Evolutionary conservation across 2,888 invertebrate species (phyloP), one percentile per base, ranked within the genome.

Genomic region (Drosophila robusta): DNA sequence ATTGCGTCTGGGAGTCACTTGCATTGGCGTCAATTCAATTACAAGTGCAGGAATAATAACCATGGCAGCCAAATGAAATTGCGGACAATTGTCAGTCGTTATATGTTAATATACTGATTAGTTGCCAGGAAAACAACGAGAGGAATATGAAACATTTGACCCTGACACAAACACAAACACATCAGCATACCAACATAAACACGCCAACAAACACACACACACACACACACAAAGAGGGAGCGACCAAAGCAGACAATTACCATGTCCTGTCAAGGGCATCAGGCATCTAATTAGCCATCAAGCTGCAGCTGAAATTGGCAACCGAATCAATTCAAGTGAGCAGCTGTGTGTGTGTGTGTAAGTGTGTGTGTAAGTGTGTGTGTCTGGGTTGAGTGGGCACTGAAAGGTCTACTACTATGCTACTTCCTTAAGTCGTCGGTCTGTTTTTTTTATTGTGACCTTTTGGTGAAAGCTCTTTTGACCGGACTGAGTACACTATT

Each of bases 11-110:
- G n/a, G 44, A 52, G 38, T 34, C 68, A 71, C 58, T 60, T 73
- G 74, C 70, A 70, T 39, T 41, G 44, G 84, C 70, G 73, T 73
- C 82, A 67, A 80, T 74, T 80, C 80, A 84, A 84, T 84, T 82
- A 82, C 52, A 62, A 78, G 64, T 73, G 50, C 52, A 67, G 56
- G 61, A 38, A 81, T 80, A 78, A 77, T 80, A 74, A 72, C 57
- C 69, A 73, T 75, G 64, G 51, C 75, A 67, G 56, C 41, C 60
- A 62, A 69, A 67, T 63, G 44, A 65, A 75, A 68, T 60, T 42
- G 63, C 69, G 58, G 57, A 44, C 71, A 80, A 70, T 68, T 56
- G 55, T 14, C 45, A 32, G 49, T 74, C 55, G 44, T 36, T 18
- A 18, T 18, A 18, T 2, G 18, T 18, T 58, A 57, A 62, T 64